A percentile compares a stretch with the other conserved stretches of the same genome.
These are phyloP conservation scores for Brachionus rotundiformis DNA, from an alignment of 1,140 invertebrate species.

Conservation along the genomic window DNA sequence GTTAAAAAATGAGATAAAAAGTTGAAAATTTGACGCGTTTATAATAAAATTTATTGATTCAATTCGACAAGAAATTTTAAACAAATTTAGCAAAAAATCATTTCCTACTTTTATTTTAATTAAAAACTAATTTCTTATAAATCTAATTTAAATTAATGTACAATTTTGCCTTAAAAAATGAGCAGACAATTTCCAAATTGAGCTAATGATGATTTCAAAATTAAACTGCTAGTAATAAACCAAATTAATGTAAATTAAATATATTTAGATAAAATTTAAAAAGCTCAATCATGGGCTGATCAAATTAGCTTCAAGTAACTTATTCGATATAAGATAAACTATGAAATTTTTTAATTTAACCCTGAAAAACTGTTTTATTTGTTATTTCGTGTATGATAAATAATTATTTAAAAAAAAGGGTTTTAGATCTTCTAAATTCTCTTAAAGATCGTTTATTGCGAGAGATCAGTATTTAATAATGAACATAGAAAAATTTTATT, in stretches of 20 bases:
- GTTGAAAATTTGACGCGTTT: not conserved
- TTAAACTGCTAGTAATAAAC: not conserved
- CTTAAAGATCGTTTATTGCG: conserved; percentile 12
- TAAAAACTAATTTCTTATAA: too few species aligned
- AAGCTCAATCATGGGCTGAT: not conserved
- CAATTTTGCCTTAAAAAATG: not conserved
- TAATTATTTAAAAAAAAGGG: not conserved
- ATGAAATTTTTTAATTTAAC: not conserved
- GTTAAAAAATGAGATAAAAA: too few species aligned
- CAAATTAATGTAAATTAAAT: not conserved
- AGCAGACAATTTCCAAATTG: not conserved
- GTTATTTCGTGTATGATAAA: not conserved
- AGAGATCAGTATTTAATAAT: not conserved
- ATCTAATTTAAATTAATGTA: not conserved
- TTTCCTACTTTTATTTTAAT: not conserved
- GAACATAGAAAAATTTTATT: not conserved
- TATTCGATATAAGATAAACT: not conserved
- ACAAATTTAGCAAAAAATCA: not conserved
- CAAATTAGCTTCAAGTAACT: conserved; percentile 3
- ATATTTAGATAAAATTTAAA: not conserved
- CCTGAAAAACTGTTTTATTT: conserved; percentile 1
- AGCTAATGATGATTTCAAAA: not conserved
- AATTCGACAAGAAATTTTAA: not conserved
- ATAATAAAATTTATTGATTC: not conserved
- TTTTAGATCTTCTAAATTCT: conserved; percentile 1